phyloP scores from a whole-genome alignment of 2,113 vertebrate species.

The Ceyx margarethae region DNA sequence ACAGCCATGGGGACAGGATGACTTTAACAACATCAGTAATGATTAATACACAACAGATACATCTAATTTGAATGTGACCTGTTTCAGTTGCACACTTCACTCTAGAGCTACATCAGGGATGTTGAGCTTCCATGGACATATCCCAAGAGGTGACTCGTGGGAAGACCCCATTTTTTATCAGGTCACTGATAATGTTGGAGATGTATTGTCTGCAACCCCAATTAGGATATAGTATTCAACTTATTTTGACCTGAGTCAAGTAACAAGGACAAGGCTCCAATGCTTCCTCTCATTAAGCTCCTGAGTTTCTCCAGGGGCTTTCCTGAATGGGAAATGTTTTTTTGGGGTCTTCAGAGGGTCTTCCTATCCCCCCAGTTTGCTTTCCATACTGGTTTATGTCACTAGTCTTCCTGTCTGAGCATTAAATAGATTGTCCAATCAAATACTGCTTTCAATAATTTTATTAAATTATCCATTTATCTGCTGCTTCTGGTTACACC shows the following conservation, averaged over 20 bases:
- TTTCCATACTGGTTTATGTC: background rate
- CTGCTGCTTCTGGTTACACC: background rate
- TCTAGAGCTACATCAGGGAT: background rate
- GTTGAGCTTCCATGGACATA: background rate
- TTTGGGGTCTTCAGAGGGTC: background rate
- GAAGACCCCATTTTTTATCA: background rate
- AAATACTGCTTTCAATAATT: background rate
- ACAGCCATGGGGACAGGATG: background rate
- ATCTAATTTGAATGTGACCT: background rate
- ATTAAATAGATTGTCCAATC: background rate
- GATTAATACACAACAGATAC: background rate
- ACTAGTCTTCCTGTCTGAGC: background rate
- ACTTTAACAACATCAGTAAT: background rate
- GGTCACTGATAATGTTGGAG: background rate
- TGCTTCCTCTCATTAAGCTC: background rate
- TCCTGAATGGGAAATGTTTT: background rate
- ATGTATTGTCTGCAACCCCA: background rate
- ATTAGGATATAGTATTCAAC: fast-evolving
- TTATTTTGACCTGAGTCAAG: background rate
- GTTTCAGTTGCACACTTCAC: background rate
- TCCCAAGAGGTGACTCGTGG: background rate
- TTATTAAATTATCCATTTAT: background rate
- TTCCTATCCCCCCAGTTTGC: background rate
- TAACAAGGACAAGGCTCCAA: background rate
- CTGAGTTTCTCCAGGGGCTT: background rate